Percentiles rank a stretch among this genome's conserved stretches.
Evolutionary conservation across 2,113 vertebrate genomes (phyloP).

Genomic region (Sebastes schlegelii): DNA sequence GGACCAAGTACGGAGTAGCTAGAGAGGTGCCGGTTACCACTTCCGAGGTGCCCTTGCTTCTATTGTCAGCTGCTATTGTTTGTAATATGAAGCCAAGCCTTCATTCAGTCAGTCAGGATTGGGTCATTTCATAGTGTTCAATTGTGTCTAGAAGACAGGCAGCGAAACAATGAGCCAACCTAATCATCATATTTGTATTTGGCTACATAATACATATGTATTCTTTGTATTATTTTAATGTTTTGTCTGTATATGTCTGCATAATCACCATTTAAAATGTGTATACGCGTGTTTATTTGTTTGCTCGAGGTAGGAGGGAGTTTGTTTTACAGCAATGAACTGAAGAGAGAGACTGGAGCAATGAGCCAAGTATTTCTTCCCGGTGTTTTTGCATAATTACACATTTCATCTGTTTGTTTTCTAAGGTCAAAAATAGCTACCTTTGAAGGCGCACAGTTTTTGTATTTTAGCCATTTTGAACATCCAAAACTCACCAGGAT

Average conservation of each 20-base stretch:
- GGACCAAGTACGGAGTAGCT: no score
- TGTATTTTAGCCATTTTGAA: background rate
- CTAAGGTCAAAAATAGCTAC: background rate
- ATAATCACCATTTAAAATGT: constrained; percentile 38
- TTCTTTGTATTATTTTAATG: constrained; percentile 6
- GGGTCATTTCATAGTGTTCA: background rate
- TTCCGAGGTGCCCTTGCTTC: background rate
- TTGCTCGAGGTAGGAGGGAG: background rate
- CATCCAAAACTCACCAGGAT: accelerated
- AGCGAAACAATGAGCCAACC: background rate
- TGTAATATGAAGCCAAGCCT: background rate
- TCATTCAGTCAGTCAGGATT: background rate
- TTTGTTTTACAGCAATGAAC: background rate
- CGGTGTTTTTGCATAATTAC: constrained; percentile 9
- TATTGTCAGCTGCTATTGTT: background rate
- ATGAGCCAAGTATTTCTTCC: background rate
- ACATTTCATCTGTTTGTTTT: constrained; percentile 13
- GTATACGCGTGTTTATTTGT: constrained; percentile 16
- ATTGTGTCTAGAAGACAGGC: background rate
- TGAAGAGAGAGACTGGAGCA: background rate
- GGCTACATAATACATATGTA: background rate
- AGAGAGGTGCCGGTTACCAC: no score
- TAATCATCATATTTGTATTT: constrained; percentile 3
- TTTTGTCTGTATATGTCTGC: constrained; percentile 14
- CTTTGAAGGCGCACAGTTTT: background rate